A percentile compares a stretch with the other conserved stretches of the same genome.
Evolutionary conservation across 2,888 invertebrate genomes (phyloP).

Genomic region (Ditylenchus weischeri): DNA sequence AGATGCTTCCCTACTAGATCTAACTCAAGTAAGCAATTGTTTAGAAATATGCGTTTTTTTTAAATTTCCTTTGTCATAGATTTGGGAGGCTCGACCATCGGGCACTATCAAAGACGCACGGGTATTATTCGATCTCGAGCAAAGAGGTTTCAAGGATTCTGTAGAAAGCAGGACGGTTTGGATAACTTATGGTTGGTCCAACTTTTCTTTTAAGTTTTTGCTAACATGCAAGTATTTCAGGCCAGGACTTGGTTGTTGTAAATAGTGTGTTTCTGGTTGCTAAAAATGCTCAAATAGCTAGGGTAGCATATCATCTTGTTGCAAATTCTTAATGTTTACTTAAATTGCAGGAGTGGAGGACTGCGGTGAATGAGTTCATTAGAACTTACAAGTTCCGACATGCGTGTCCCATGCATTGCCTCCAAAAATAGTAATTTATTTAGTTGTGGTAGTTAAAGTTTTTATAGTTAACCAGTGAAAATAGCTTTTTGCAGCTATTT

Average conservation of each 20-base stretch:
- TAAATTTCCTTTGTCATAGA: constrained; percentile 20
- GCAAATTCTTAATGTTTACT: constrained; percentile 40
- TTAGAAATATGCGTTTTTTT: background rate
- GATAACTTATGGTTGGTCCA: constrained; percentile 75
- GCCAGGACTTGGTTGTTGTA: constrained; percentile 96
- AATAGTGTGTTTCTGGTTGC: constrained; percentile 95
- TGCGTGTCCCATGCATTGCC: constrained; percentile 86
- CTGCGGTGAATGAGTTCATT: constrained; percentile 79
- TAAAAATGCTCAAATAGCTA: constrained; percentile 84
- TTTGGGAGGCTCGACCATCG: constrained; percentile 54
- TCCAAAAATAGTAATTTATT: constrained; percentile 84
- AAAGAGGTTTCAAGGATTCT: constrained; percentile 71
- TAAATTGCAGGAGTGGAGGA: constrained; percentile 79
- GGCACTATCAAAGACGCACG: constrained; percentile 72
- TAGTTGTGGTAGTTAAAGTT: no score
- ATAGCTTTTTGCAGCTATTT: no score
- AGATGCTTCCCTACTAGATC: constrained; percentile 97
- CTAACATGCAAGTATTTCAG: no score
- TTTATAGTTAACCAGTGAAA: no score
- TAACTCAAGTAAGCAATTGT: constrained; percentile 84
- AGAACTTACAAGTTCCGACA: constrained; percentile 86
- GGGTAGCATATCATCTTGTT: constrained; percentile 66
- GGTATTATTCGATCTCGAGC: constrained; percentile 72
- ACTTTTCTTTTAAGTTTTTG: no score
- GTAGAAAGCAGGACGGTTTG: constrained; percentile 90